phyloP scores from a whole-genome alignment of 2,888 invertebrate genomes.

The Apantesis nais region DNA sequence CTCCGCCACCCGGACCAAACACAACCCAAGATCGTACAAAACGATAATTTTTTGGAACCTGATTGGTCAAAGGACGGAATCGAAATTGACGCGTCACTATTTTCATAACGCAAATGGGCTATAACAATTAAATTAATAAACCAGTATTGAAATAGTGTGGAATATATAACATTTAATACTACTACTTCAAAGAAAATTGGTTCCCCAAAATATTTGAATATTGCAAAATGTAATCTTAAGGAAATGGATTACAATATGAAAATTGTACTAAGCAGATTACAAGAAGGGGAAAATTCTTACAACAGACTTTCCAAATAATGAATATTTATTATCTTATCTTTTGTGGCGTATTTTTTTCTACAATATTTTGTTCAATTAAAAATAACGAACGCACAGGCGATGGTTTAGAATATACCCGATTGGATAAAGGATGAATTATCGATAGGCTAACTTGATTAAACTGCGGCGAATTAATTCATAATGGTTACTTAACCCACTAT shows the following conservation, averaged over 20 bases:
- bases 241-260: not conserved
- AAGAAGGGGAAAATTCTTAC: conserved; percentile 2
- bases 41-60: too few species aligned
- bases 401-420: not conserved
- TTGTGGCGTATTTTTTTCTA: not conserved
- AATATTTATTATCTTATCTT: conserved; percentile 3
- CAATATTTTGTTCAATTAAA: not conserved
- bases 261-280: conserved; percentile 3
- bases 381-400: not conserved
- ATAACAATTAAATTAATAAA: too few species aligned
- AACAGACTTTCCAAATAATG: not conserved
- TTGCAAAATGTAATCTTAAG: not conserved
- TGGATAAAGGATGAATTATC: not conserved
- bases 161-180: not conserved
- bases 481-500: too few species aligned
- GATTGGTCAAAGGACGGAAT: too few species aligned
- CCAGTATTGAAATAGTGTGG: not conserved
- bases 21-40: too few species aligned
- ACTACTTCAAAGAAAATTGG: not conserved
- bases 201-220: not conserved
- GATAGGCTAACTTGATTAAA: not conserved
- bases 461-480: not conserved
- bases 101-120: too few species aligned
- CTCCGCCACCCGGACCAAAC: too few species aligned
- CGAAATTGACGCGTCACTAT: too few species aligned